Conservation (phyloP, 2,888 invertebrate species). For the Fragum fragum region DNA sequence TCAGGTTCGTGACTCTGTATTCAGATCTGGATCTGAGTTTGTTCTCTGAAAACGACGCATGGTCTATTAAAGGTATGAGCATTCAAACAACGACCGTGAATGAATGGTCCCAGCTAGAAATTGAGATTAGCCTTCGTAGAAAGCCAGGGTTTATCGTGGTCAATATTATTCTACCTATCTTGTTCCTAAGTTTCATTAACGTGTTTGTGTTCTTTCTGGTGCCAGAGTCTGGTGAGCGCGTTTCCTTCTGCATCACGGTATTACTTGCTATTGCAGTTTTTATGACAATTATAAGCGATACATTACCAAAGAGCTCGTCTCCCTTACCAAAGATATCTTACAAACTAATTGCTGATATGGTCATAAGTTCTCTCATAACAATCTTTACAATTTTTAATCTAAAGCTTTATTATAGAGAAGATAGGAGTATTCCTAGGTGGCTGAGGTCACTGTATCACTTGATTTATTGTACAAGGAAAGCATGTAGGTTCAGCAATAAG, state of each 20-base stretch:
- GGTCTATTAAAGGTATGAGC: background rate
- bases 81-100: background rate
- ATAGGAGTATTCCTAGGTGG: no score
- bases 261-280: no score
- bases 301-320: no score
- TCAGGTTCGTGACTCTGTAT: slow-evolving; percentile 1
- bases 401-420: slow-evolving; percentile 42
- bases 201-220: slow-evolving; percentile 57
- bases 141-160: slow-evolving; percentile 41
- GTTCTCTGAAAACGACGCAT: background rate
- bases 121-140: slow-evolving; percentile 14
- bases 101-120: background rate
- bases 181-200: slow-evolving; percentile 59
- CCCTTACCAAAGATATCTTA: no score
- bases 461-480: no score
- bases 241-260: slow-evolving; percentile 60
- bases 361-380: slow-evolving; percentile 63
- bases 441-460: no score
- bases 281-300: no score
- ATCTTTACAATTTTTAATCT: slow-evolving; percentile 60
- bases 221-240: no score
- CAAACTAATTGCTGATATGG: no score
- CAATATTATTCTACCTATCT: slow-evolving; percentile 59
- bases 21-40: background rate
- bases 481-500: no score